These are phyloP conservation scores for Drosophila nannoptera DNA, from an alignment of 1,140 invertebrate genomes.

Conservation along the genomic window DNA sequence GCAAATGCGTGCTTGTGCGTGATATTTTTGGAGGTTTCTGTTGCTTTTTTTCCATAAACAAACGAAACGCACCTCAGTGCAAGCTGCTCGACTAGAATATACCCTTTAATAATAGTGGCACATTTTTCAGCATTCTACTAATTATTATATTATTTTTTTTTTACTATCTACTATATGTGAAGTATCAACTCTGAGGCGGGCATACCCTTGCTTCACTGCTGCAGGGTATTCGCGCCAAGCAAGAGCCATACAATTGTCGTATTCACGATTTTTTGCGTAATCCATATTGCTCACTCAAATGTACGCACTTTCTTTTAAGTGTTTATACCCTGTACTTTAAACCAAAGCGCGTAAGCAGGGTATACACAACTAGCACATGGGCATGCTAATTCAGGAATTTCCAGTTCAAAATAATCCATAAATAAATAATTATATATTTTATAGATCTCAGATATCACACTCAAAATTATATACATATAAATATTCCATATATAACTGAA, in stretches of 20 bases:
- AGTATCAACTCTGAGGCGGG: no score
- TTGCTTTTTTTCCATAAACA: constrained; percentile 37
- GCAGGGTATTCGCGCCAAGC: constrained; percentile 11
- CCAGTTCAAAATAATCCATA: no score
- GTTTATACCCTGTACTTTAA: constrained; percentile 8
- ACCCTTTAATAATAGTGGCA: not conserved
- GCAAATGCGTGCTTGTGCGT: constrained; percentile 21
- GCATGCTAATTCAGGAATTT: no score
- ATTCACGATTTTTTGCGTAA: constrained; percentile 71
- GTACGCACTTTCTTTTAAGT: constrained; percentile 68
- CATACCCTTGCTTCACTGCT: not conserved
- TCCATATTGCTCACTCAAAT: constrained; percentile 60
- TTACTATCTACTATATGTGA: no score
- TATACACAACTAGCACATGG: not conserved
- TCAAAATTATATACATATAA: not conserved
- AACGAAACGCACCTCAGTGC: not conserved
- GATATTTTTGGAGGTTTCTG: constrained; percentile 58
- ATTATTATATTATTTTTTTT: no score
- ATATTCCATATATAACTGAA: not conserved
- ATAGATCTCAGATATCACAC: no score
- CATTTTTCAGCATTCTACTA: no score
- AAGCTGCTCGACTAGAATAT: not conserved
- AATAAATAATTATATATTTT: no score
- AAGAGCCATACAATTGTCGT: constrained; percentile 22
- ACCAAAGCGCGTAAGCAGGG: not conserved